Base-by-base conservation (phyloP, 2,113 vertebrate genomes). In the Setophaga petechia region DNA sequence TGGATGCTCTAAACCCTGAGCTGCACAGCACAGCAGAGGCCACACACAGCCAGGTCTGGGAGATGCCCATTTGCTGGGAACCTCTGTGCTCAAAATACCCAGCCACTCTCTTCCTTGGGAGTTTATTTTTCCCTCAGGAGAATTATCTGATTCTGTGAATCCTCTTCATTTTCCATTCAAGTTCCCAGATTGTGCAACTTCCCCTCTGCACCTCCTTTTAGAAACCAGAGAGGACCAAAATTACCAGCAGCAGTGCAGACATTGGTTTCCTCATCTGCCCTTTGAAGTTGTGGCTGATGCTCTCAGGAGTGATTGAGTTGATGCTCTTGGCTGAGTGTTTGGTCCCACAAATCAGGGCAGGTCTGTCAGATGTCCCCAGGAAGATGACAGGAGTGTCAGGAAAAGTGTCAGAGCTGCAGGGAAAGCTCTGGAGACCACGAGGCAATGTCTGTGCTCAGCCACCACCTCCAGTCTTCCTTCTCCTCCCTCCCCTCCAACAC, bases 81-180 rank as follows among this genome's bases (percentile, higher is more conserved):
- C 11, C 7, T 39, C 23, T 62, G 43, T 65, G 84, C 73, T 58
- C 81, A 92, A 96, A 93, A 90, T 46, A 92, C 65, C 33, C 28
- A 84, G 68, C 72, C 49, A 43, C 79, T 90, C 78, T 49, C 47
- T 86, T 72, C 72, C 57, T 46, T 37, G 31, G 28, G 52, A 89
- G 74, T 87, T 86, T 81, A 63, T 81, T 94, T 96, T 93, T 49
- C 85, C 68, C 83, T 84, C 68, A 61, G 44, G 79, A 93, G 43
- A 71, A 93, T 68, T 89, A 75, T 72, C 79, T 86, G 59, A 22
- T 90, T 88, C 79, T 78, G 41, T 61, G 69, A 92, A 80, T 80
- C 57, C 79, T 68, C 33, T 58, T 94, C 18, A 83, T 71, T 94
- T 91, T 85, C 74, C 55, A 59, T 71, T 67, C 73, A 33, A 81